A percentile compares a stretch with the other conserved stretches of the same genome.
phyloP scores from a whole-genome alignment of 2,113 vertebrate genomes.

The Albula glossodonta region DNA sequence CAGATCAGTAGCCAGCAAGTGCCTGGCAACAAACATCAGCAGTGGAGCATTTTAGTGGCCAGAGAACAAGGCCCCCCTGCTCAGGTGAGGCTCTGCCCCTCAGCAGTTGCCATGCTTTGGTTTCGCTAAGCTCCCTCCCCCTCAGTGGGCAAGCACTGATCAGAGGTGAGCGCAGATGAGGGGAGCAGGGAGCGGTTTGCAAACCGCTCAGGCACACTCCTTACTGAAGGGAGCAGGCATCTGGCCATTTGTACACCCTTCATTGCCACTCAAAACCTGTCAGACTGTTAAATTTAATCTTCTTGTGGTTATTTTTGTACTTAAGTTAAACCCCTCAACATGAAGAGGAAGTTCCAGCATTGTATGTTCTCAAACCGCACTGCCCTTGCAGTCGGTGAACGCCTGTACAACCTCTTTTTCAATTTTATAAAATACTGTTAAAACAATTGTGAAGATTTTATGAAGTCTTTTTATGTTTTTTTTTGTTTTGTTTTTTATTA shows the following conservation, averaged over 20 bases:
- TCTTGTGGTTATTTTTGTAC: not conserved
- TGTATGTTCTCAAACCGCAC: slow-evolving; percentile 87
- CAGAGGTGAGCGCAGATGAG: not conserved
- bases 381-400: slow-evolving; percentile 86
- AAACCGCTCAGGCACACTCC: not conserved
- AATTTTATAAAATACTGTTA: slow-evolving; percentile 84
- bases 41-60: not conserved
- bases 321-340: not conserved
- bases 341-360: slow-evolving; percentile 71
- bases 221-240: not conserved
- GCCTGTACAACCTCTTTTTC: slow-evolving; percentile 84
- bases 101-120: not conserved
- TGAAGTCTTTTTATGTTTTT: slow-evolving; percentile 71
- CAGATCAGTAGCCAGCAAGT: no score
- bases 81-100: not conserved
- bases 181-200: not conserved
- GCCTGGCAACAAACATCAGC: not conserved
- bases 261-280: not conserved
- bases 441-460: slow-evolving; percentile 91
- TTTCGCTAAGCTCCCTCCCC: not conserved
- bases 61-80: not conserved
- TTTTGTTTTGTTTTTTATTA: slow-evolving; percentile 75
- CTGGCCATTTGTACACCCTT: not conserved
- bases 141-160: not conserved
- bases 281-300: not conserved